Conservation (phyloP, 2,113 vertebrate species). For the Hassar affinis region DNA sequence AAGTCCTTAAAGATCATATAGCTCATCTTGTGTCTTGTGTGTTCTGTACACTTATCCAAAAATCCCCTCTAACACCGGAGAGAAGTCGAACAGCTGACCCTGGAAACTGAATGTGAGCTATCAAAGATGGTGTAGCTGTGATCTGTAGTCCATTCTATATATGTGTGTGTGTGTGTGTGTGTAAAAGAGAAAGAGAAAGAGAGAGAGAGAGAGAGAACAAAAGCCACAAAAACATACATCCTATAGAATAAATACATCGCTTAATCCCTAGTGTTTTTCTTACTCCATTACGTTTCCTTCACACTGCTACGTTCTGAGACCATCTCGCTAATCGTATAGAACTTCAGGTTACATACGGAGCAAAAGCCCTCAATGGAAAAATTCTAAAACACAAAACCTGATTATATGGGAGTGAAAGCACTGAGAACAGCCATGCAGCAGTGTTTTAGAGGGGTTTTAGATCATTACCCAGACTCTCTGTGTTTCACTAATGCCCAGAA, state of each 20-base stretch:
- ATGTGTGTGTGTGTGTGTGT: not conserved
- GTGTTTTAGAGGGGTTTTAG: slow-evolving; percentile 86
- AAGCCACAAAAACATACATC: slow-evolving; percentile 10
- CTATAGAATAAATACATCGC: slow-evolving; percentile 30
- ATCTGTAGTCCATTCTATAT: too few species aligned
- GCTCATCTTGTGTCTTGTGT: not conserved
- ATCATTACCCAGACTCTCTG: slow-evolving; percentile 86
- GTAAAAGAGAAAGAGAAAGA: not conserved
- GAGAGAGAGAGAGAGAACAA: not conserved
- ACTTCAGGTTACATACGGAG: slow-evolving; percentile 56
- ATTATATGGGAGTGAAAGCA: slow-evolving; percentile 77
- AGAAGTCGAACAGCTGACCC: not conserved
- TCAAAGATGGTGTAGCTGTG: not conserved
- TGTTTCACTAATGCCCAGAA: slow-evolving; percentile 83
- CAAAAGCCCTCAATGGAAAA: slow-evolving; percentile 70
- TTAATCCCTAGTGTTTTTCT: slow-evolving; percentile 62
- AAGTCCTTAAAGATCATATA: not conserved
- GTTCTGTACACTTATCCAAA: not conserved
- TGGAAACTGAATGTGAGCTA: not conserved
- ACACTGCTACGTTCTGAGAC: slow-evolving; percentile 45
- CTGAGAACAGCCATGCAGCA: slow-evolving; percentile 74
- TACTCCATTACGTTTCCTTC: slow-evolving; percentile 57
- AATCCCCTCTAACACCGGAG: not conserved
- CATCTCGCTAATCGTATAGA: slow-evolving; percentile 59
- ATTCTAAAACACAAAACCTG: slow-evolving; percentile 68